Evolutionary conservation across 2,797 vertebrate species (phyloP).

Genomic region (Tachyglossus aculeatus): DNA sequence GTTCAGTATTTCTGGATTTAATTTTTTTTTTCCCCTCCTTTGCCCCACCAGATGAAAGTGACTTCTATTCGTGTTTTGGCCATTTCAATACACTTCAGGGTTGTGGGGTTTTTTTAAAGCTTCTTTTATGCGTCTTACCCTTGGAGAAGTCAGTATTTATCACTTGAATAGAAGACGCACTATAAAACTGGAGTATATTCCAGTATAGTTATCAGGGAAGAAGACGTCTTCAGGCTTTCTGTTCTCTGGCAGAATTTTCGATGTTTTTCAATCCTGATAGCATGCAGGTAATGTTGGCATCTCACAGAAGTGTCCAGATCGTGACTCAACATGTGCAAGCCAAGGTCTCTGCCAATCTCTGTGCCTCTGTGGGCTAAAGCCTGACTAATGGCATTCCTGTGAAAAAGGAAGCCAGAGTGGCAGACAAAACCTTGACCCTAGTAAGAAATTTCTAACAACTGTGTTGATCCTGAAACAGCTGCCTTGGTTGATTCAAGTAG

Average conservation of each 20-base stretch:
- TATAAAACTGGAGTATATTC: slow-evolving; percentile 9
- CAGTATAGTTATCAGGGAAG: not conserved
- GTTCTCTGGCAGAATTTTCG: slow-evolving; percentile 5
- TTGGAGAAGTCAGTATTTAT: not conserved
- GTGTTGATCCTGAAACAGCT: not conserved
- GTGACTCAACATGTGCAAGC: not conserved
- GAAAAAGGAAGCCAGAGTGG: not conserved
- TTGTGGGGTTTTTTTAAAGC: no score
- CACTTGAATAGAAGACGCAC: not conserved
- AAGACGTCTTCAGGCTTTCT: not conserved
- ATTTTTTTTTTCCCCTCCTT: no score
- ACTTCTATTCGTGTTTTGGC: no score
- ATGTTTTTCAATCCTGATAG: not conserved
- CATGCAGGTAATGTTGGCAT: not conserved
- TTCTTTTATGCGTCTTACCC: no score
- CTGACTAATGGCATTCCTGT: slow-evolving; percentile 39
- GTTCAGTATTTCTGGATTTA: no score
- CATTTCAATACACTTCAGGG: no score
- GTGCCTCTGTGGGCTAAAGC: not conserved
- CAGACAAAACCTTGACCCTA: slow-evolving; percentile 13
- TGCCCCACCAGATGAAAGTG: no score
- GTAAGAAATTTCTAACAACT: slow-evolving; percentile 42
- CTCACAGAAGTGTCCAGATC: not conserved
- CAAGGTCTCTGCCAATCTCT: not conserved
- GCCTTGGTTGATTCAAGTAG: not conserved